phyloP scores from a whole-genome alignment of 2,797 vertebrate species.

The Sebastolobus altivelis region DNA sequence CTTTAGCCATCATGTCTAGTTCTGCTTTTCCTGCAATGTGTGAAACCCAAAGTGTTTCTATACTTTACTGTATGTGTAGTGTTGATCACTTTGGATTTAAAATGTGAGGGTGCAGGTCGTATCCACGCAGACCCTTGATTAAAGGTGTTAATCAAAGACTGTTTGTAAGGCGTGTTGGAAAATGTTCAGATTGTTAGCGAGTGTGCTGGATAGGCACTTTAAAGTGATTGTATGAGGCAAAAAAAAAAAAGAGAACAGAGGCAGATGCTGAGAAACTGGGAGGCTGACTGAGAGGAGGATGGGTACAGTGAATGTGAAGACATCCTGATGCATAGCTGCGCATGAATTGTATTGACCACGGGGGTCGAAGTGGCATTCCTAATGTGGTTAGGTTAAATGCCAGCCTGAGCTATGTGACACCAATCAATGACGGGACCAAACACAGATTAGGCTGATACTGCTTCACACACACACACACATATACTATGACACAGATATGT shows the following conservation, averaged over 20 bases:
- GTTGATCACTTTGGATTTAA: too few relatives aligned
- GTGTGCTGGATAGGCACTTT: not conserved
- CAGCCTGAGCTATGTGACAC: slow-evolving; percentile 46
- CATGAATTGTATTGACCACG: slow-evolving; percentile 49
- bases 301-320: slow-evolving; percentile 7
- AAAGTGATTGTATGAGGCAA: slow-evolving; percentile 4
- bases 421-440: slow-evolving; percentile 48
- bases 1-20: too few relatives aligned
- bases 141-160: too few relatives aligned
- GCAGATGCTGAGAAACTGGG: not conserved
- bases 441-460: slow-evolving; percentile 26
- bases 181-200: slow-evolving; percentile 8
- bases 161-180: not conserved
- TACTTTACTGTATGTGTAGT: too few relatives aligned
- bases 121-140: too few relatives aligned
- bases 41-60: too few relatives aligned
- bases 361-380: slow-evolving; percentile 35
- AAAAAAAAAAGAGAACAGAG: not conserved
- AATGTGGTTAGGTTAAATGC: slow-evolving; percentile 57
- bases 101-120: too few relatives aligned
- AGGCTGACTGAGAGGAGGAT: slow-evolving; percentile 6
- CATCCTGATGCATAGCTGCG: slow-evolving; percentile 37
- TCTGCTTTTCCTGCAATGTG: too few relatives aligned
- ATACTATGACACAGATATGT: not conserved
- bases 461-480: not conserved